Evolutionary conservation across 2,888 invertebrate genomes (phyloP), one percentile per base, ranked within the genome.

Genomic region (Zaprionus lineosus): DNA sequence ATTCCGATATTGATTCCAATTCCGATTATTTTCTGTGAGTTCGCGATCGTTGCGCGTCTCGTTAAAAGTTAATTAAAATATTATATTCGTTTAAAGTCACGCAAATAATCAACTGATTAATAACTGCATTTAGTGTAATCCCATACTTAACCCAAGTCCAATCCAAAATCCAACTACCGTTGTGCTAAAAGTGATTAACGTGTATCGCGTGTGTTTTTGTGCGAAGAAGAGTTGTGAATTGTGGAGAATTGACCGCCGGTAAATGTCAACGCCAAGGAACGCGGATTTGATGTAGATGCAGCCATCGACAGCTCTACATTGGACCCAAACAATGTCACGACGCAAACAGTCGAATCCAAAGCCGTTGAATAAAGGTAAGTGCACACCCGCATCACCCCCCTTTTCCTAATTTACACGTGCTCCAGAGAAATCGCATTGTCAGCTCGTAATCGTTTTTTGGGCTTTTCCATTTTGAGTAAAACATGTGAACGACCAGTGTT

Each of bases 281-380:
- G 47, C 69, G 43, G 64, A 68, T 69, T 79, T 78, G 51, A 79
- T 79, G 84, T 81, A 76, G 81, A 69, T 73, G 63, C 44, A 51
- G 50, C 60, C 12, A 14, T 47, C 24, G 15, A 24, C 29, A 52
- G 52, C 59, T 57, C 65, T 64, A 50, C 31, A 74, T 68, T 66
- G 72, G 64, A 62, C 71, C 70, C 74, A 69, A 63, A 84, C 78
- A 86, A 97, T 97, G 97, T 97, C 97, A 91, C 95, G 97, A 91
- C 93, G 97, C 92, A 97, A 97, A 93, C 97, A 97, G 93, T 96
- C 96, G 92, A 97, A 97, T 92, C 97, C 97, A 86, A 97, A 97
- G 92, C 97, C 97, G 90, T 93, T 90, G 79, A 88, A 97, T 88
- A 97, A 97, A 97, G 95, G 97, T 97, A 92, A 69, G 78, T 56